Conservation (phyloP, 2,797 vertebrate genomes). For the Perdix hodgsoniae region DNA sequence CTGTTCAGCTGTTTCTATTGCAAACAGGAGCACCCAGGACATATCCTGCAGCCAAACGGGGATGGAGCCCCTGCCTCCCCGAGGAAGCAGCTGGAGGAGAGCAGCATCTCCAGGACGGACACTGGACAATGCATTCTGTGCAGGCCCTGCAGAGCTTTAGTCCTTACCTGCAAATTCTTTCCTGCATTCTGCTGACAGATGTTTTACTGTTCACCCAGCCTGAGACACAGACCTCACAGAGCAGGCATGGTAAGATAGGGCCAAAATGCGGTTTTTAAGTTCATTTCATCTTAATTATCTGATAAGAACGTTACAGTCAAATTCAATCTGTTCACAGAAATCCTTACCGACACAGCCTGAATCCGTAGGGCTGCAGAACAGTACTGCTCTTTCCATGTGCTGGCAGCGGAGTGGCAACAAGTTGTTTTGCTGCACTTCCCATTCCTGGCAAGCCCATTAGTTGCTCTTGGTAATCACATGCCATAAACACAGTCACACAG, state of each 20-base stretch:
- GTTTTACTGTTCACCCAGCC: neutral
- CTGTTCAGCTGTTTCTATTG: neutral
- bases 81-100: neutral
- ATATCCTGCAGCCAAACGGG: neutral
- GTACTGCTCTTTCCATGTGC: fast-evolving
- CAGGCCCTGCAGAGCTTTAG: neutral
- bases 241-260: neutral
- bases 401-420: neutral
- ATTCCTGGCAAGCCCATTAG: neutral
- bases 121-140: neutral
- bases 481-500: neutral
- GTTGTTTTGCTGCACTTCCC: neutral
- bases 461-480: neutral
- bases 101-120: neutral
- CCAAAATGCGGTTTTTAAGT: neutral
- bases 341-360: fast-evolving
- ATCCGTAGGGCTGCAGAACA: neutral
- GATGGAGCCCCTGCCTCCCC: neutral
- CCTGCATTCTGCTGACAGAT: neutral
- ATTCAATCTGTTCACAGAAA: neutral
- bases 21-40: neutral
- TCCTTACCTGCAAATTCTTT: neutral
- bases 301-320: neutral
- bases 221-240: fast-evolving
- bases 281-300: neutral